phyloP scores from a whole-genome alignment of 1,140 invertebrate species.

The Sycophaga agraensis region DNA sequence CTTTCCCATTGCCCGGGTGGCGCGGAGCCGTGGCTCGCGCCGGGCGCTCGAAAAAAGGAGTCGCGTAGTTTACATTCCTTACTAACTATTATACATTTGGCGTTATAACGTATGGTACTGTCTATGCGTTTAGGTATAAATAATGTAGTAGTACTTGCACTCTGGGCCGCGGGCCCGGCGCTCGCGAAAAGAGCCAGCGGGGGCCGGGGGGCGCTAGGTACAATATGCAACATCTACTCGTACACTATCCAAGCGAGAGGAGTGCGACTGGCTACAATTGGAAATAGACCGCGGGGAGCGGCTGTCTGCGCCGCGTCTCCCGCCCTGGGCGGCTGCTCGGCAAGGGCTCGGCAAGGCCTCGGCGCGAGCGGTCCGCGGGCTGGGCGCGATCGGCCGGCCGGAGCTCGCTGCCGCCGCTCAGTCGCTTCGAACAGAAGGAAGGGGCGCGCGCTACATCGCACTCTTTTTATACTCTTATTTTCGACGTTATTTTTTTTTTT shows the following conservation, averaged over 20 bases:
- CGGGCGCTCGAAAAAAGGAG: too few species aligned
- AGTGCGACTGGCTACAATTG: constrained; percentile 49
- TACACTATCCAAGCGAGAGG: constrained; percentile 44
- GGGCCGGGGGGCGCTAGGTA: constrained; percentile 28
- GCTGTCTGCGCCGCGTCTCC: too few species aligned
- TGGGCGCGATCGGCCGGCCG: background rate
- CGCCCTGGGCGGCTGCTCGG: too few species aligned
- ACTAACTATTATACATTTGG: constrained; percentile 59
- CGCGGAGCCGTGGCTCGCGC: too few species aligned
- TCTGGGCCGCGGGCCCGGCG: constrained; percentile 35
- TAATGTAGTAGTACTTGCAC: constrained; percentile 46
- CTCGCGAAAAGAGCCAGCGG: constrained; percentile 21
- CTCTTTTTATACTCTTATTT: constrained; percentile 3
- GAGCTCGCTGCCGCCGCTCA: constrained; percentile 6
- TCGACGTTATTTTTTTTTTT: background rate
- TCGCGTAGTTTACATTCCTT: constrained; percentile 36
- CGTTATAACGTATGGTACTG: constrained; percentile 57
- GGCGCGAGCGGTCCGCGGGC: background rate
- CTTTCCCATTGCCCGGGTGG: too few species aligned
- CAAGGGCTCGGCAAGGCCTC: background rate
- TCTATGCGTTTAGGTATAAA: constrained; percentile 56
- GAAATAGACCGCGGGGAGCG: constrained; percentile 37
- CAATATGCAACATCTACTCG: constrained; percentile 43
- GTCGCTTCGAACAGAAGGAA: constrained; percentile 18
- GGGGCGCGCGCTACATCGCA: constrained; percentile 7